Conservation (phyloP, 2,888 invertebrate species). For the Portevinia maculata region DNA sequence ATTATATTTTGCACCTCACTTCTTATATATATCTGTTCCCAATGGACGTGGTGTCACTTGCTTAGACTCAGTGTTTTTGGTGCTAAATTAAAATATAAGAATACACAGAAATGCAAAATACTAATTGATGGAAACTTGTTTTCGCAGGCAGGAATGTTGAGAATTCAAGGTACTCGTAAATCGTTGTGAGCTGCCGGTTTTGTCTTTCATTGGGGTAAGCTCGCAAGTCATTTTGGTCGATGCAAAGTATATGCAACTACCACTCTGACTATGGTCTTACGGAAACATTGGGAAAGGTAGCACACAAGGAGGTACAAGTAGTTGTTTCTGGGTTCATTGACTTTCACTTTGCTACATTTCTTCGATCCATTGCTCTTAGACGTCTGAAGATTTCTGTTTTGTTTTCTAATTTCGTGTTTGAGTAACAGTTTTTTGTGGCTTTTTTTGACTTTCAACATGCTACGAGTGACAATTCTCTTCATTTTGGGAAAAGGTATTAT, state of each 20-base stretch:
- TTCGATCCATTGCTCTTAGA: slow-evolving; percentile 46
- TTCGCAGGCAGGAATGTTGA: slow-evolving; percentile 42
- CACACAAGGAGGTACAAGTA: slow-evolving; percentile 27
- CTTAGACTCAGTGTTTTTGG: slow-evolving; percentile 12
- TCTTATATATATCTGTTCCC: slow-evolving; percentile 46
- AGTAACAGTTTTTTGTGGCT: slow-evolving; percentile 30
- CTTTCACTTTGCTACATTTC: slow-evolving; percentile 63
- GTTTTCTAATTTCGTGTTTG: slow-evolving; percentile 26
- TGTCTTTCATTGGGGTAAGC: slow-evolving; percentile 54
- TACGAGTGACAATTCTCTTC: background rate
- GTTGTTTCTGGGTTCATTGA: slow-evolving; percentile 68
- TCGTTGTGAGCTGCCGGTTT: slow-evolving; percentile 43
- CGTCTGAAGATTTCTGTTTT: slow-evolving; percentile 51
- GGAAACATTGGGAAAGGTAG: slow-evolving; percentile 58
- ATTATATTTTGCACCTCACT: slow-evolving; percentile 18
- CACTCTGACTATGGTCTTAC: slow-evolving; percentile 46
- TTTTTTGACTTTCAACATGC: slow-evolving; percentile 16
- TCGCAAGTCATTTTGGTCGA: slow-evolving; percentile 31
- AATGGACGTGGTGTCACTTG: slow-evolving; percentile 30
- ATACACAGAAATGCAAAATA: slow-evolving; percentile 42
- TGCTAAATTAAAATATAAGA: slow-evolving; percentile 49
- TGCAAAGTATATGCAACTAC: slow-evolving; percentile 49
- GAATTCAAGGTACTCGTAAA: slow-evolving; percentile 47
- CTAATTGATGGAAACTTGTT: slow-evolving; percentile 44
- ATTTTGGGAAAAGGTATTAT: too few relatives aligned